phyloP scores from a whole-genome alignment of 1,140 invertebrate genomes.

The Scylla paramamosain region DNA sequence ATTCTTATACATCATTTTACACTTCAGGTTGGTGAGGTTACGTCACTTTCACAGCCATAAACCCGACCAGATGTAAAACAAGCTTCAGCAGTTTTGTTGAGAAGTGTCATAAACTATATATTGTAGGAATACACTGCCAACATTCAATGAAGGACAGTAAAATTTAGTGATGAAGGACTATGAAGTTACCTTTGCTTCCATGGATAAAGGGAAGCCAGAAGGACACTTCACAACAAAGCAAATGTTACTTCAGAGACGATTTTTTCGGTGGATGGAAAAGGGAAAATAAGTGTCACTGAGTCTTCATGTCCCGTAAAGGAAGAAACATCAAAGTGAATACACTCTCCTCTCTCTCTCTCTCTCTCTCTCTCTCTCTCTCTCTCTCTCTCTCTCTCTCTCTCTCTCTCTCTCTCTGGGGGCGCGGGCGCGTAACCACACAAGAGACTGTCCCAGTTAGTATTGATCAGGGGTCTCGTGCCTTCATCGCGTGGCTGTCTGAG shows the following conservation, averaged over 20 bases:
- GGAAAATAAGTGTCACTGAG: not conserved
- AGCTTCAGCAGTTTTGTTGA: no score
- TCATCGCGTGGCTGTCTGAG: constrained; percentile 10
- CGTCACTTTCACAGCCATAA: no score
- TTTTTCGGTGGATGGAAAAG: not conserved
- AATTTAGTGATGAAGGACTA: not conserved
- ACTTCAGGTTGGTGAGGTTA: no score
- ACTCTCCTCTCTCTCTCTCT: not conserved
- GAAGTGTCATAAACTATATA: no score
- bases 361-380: constrained; percentile 36
- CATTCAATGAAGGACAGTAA: no score
- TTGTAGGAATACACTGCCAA: no score
- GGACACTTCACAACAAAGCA: not conserved
- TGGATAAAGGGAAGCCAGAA: not conserved
- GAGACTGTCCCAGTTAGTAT: not conserved
- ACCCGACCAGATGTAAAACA: no score
- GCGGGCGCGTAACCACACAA: not conserved
- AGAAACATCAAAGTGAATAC: not conserved
- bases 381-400: not conserved
- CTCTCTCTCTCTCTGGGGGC: not conserved
- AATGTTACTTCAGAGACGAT: constrained; percentile 1
- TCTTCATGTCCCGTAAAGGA: not conserved
- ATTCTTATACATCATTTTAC: no score
- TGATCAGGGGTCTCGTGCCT: not conserved
- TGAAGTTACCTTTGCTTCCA: not conserved